Percentiles rank a stretch among this genome's conserved stretches.
Evolutionary conservation across 2,113 vertebrate species (phyloP).

Genomic region (Erythrolamprus reginae): DNA sequence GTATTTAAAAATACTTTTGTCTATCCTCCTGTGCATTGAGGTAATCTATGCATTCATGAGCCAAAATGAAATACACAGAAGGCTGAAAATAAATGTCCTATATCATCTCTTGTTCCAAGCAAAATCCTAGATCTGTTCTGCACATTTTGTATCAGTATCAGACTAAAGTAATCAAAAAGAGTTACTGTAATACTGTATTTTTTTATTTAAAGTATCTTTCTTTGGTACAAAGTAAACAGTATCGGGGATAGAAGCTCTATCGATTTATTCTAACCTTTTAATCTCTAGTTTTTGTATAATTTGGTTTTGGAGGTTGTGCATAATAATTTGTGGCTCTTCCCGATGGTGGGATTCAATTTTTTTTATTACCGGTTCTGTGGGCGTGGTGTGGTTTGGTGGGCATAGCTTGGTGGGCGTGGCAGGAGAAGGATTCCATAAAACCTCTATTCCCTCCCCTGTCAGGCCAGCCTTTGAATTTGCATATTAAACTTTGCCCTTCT

Average conservation of each 20-base stretch:
- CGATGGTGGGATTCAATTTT: not conserved
- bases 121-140: not conserved
- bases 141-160: not conserved
- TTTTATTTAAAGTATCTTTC: not conserved
- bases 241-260: not conserved
- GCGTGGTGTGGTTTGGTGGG: too few species aligned
- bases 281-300: not conserved
- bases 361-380: too few species aligned
- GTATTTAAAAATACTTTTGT: not conserved
- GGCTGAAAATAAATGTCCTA: not conserved
- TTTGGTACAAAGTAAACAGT: not conserved
- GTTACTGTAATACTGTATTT: not conserved
- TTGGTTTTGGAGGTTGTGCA: not conserved
- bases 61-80: not conserved
- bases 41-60: not conserved
- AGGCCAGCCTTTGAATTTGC: too few species aligned
- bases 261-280: not conserved
- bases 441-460: too few species aligned
- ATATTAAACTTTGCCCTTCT: too few species aligned
- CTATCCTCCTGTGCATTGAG: not conserved
- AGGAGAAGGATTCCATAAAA: too few species aligned
- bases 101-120: not conserved
- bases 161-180: not conserved
- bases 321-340: not conserved
- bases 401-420: too few species aligned